Percentiles rank a stretch among this genome's conserved stretches.
These are phyloP conservation scores for Laothoe populi DNA, from an alignment of 2,888 invertebrate genomes.

Conservation along the genomic window DNA sequence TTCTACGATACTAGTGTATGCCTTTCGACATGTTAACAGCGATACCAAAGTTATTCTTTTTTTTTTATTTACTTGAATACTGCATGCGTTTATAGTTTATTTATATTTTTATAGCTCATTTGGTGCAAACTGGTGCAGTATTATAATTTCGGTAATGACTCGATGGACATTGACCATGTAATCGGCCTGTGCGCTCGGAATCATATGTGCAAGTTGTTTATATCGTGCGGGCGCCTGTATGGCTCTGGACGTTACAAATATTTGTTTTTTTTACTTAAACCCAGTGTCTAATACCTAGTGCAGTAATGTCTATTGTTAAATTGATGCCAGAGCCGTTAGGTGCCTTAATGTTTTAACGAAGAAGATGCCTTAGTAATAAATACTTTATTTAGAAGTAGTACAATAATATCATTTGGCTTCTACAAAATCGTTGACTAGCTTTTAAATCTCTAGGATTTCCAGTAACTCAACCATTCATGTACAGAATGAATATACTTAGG, in stretches of 20 bases:
- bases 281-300: constrained; percentile 7
- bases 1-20: constrained; percentile 36
- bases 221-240: constrained; percentile 8
- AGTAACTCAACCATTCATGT: constrained; percentile 17
- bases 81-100: constrained; percentile 59
- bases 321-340: background rate
- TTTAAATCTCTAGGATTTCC: constrained; percentile 9
- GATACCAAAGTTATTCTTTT: constrained; percentile 81
- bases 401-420: constrained; percentile 14
- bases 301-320: background rate
- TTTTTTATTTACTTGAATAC: constrained; percentile 53
- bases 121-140: constrained; percentile 61
- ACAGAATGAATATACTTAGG: constrained; percentile 24
- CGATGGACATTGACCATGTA: constrained; percentile 27
- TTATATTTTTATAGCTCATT: constrained; percentile 54
- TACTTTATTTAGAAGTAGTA: constrained; percentile 14
- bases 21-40: constrained; percentile 66
- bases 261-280: background rate
- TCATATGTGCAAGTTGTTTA: constrained; percentile 28
- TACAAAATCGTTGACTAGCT: constrained; percentile 15
- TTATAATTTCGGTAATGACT: constrained; percentile 57
- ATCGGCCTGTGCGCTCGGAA: constrained; percentile 8
- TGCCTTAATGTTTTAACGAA: constrained; percentile 9
- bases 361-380: constrained; percentile 23
- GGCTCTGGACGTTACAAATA: constrained; percentile 1